These are phyloP conservation scores for Scleropages formosus DNA, from an alignment of 2,797 vertebrate species.

Conservation along the genomic window DNA sequence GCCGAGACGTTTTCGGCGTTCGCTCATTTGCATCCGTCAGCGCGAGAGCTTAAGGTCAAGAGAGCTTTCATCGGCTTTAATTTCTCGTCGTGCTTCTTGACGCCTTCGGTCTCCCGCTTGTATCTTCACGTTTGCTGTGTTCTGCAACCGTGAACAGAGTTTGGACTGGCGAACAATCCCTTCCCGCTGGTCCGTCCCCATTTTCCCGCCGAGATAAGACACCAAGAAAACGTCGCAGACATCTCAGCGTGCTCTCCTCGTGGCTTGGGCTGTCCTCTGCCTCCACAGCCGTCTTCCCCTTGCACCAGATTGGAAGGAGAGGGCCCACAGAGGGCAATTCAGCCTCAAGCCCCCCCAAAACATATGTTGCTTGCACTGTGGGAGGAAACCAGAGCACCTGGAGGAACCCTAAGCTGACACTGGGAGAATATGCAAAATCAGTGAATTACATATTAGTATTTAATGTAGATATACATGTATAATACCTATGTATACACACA, in stretches of 20 bases:
- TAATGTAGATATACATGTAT: too few species aligned
- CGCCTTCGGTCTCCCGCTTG: constrained; percentile 30
- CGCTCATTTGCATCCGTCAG: constrained; percentile 28
- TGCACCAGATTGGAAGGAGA: constrained; percentile 18
- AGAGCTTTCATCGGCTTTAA: constrained; percentile 18
- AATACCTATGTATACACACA: too few species aligned
- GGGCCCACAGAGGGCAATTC: too few species aligned
- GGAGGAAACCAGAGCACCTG: too few species aligned
- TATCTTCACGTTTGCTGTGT: constrained; percentile 40
- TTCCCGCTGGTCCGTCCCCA: constrained; percentile 39
- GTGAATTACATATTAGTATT: too few species aligned
- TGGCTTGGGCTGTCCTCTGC: constrained; percentile 38
- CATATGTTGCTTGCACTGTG: too few species aligned
- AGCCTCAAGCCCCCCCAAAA: too few species aligned
- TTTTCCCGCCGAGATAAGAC: constrained; percentile 37
- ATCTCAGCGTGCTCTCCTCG: constrained; percentile 45
- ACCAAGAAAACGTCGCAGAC: constrained; percentile 43
- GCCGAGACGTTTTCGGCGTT: neutral
- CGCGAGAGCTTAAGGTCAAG: constrained; percentile 25
- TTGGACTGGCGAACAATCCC: constrained; percentile 39
- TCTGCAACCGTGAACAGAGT: constrained; percentile 31
- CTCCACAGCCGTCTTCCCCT: constrained; percentile 33
- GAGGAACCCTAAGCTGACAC: too few species aligned
- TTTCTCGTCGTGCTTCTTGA: constrained; percentile 30
- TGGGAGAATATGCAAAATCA: too few species aligned